Evolutionary conservation across 2,888 invertebrate genomes (phyloP).

Genomic region (Diadromus collaris): DNA sequence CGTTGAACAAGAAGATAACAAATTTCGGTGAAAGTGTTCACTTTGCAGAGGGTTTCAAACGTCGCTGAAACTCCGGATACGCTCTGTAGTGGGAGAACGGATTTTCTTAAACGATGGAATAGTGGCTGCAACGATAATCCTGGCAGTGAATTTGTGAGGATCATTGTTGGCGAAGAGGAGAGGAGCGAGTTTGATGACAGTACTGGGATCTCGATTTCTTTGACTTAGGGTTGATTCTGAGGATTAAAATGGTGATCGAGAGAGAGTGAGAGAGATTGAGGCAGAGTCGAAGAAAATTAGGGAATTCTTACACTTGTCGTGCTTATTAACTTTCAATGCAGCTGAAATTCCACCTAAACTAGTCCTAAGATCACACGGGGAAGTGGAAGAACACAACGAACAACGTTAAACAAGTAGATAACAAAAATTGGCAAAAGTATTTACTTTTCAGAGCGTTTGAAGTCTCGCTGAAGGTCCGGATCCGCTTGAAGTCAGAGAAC

Average conservation of each 20-base stretch:
- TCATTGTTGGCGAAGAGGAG: conserved; percentile 3
- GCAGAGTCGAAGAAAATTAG: no score
- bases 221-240: no score
- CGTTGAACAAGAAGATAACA: no score
- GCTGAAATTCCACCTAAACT: no score
- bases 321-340: no score
- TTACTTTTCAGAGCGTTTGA: conserved; percentile 43
- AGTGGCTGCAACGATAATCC: conserved; percentile 27
- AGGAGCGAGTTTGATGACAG: neutral
- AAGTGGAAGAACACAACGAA: neutral
- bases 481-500: conserved; percentile 36
- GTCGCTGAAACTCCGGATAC: no score
- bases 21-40: no score
- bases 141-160: conserved; percentile 1
- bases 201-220: conserved; percentile 4
- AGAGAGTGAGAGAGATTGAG: no score
- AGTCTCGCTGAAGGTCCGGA: conserved; percentile 29
- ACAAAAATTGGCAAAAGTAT: neutral
- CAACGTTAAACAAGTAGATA: neutral
- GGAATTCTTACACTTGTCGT: no score
- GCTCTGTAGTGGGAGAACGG: no score
- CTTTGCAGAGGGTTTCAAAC: no score
- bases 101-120: conserved; percentile 8
- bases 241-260: no score
- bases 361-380: neutral